Evolutionary conservation across 2,113 vertebrate genomes (phyloP).

Genomic region (Natator depressus): DNA sequence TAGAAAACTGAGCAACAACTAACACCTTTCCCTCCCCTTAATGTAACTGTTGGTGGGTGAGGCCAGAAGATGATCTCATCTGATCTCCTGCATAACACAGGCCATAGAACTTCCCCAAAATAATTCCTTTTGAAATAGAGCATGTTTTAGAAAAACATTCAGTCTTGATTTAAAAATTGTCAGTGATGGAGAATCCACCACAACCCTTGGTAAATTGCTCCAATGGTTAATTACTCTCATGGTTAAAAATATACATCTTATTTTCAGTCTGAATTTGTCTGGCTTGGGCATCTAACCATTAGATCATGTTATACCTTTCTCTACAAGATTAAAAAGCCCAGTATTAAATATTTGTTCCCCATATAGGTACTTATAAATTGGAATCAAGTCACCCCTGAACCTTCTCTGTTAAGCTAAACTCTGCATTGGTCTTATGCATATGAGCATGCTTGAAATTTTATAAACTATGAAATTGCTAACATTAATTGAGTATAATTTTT

Average conservation of each 20-base stretch:
- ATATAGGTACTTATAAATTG: neutral
- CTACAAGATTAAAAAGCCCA: neutral
- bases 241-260: neutral
- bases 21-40: neutral
- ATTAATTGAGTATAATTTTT: fast-evolving
- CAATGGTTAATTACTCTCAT: neutral
- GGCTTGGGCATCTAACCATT: neutral
- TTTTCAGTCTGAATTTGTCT: neutral
- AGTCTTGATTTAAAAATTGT: neutral
- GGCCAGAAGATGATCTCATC: neutral
- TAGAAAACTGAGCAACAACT: neutral
- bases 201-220: neutral
- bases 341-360: neutral
- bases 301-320: neutral
- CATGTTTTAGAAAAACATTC: neutral
- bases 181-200: neutral
- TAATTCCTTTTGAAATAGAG: neutral
- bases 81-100: neutral
- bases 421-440: fast-evolving
- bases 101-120: neutral
- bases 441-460: neutral
- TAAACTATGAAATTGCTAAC: neutral
- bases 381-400: neutral
- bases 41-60: neutral
- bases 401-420: neutral